phyloP scores from a whole-genome alignment of 1,140 invertebrate genomes.

The Plodia interpunctella region DNA sequence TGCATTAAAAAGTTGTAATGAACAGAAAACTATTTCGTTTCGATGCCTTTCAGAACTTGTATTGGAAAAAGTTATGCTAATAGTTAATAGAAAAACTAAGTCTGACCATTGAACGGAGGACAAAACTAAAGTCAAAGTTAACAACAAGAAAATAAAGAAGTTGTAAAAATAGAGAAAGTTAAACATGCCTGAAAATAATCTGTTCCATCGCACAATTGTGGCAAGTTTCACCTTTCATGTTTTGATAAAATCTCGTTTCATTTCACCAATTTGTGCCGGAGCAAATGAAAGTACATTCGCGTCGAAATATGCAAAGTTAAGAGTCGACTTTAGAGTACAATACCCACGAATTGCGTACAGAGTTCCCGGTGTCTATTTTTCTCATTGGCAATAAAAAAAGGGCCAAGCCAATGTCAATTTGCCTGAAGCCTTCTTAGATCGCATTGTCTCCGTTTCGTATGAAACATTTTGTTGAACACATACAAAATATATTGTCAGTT shows the following conservation, averaged over 20 bases:
- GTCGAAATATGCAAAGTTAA: background rate
- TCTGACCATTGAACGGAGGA: too few species aligned
- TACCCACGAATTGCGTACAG: slow-evolving; percentile 16
- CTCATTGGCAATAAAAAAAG: slow-evolving; percentile 38
- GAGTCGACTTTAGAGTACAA: background rate
- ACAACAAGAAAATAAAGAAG: too few species aligned
- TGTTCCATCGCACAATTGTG: background rate
- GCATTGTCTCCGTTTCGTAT: slow-evolving; percentile 29
- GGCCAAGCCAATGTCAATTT: slow-evolving; percentile 38
- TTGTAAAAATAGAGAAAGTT: too few species aligned
- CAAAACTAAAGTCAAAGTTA: too few species aligned
- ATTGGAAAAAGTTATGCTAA: too few species aligned
- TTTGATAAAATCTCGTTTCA: slow-evolving; percentile 1
- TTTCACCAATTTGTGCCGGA: background rate
- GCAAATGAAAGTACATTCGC: background rate
- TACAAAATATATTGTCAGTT: slow-evolving; percentile 28
- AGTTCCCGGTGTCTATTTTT: slow-evolving; percentile 16
- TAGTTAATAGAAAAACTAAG: too few species aligned
- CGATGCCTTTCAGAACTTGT: too few species aligned
- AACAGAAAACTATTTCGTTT: too few species aligned
- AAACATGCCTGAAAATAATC: background rate
- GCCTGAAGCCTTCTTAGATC: slow-evolving; percentile 29
- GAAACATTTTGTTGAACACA: background rate
- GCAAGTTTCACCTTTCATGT: background rate
- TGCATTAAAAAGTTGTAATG: too few species aligned